A percentile compares a stretch with the other conserved stretches of the same genome.
These are phyloP conservation scores for Marcusenius ussheri DNA, from an alignment of 2,113 vertebrate genomes.

Conservation along the genomic window DNA sequence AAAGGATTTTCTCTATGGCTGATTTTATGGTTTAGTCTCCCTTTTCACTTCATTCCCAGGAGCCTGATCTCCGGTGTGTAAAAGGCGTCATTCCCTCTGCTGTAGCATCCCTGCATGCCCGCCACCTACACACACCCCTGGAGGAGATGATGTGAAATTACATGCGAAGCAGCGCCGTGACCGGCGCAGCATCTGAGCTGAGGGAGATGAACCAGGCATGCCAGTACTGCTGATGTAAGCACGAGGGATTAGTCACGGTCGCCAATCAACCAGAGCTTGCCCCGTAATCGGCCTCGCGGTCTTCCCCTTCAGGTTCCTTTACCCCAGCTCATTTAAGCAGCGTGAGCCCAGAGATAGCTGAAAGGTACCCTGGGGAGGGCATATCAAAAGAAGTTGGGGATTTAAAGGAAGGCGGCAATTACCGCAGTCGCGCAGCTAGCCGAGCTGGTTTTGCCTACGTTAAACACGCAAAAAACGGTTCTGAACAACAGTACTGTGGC, in stretches of 20 bases:
- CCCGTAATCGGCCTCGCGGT: not conserved
- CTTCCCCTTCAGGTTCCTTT: not conserved
- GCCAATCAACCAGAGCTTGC: not conserved
- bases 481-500: not conserved
- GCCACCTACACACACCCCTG: not conserved
- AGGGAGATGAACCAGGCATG: not conserved
- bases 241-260: not conserved
- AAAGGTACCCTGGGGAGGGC: not conserved
- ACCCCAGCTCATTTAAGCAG: not conserved
- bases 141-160: not conserved
- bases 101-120: not conserved
- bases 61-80: not conserved
- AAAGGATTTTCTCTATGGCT: not conserved
- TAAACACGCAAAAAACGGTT: not conserved
- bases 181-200: not conserved
- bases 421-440: not conserved
- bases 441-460: not conserved
- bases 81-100: not conserved
- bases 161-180: not conserved
- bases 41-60: not conserved
- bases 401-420: not conserved
- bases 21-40: not conserved
- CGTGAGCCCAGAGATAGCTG: not conserved
- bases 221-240: not conserved
- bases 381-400: not conserved